A percentile compares a stretch with the other conserved stretches of the same genome.
phyloP scores from a whole-genome alignment of 2,797 vertebrate species.

The Trachurus trachurus region DNA sequence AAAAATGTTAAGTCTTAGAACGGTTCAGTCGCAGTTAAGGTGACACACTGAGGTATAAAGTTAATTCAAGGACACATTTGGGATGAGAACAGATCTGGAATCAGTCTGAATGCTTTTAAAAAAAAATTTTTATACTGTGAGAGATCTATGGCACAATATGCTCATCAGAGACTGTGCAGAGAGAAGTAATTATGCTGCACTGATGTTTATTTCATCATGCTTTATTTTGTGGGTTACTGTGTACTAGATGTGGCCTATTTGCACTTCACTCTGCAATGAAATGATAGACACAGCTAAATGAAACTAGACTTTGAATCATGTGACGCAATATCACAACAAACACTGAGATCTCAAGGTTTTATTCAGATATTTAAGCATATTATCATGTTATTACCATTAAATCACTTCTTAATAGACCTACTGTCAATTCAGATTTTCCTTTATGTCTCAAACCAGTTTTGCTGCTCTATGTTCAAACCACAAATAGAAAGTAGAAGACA shows the following conservation, averaged over 20 bases:
- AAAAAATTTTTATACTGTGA: neutral
- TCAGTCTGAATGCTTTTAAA: slow-evolving; percentile 10
- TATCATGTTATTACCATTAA: slow-evolving; percentile 3
- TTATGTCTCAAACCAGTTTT: slow-evolving; percentile 18
- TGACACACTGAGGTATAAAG: neutral
- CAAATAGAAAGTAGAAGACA: slow-evolving; percentile 6
- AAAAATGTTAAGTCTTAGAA: neutral
- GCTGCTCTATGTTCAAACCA: slow-evolving; percentile 9
- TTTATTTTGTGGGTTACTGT: neutral
- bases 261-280: neutral
- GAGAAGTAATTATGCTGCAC: neutral
- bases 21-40: neutral
- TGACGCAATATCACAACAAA: neutral
- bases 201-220: slow-evolving; percentile 22
- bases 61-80: neutral
- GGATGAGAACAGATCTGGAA: slow-evolving; percentile 21
- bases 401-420: slow-evolving; percentile 19
- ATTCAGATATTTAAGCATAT: slow-evolving; percentile 33
- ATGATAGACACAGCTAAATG: too few relatives aligned
- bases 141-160: neutral
- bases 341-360: slow-evolving; percentile 19
- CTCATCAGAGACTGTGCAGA: neutral
- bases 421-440: slow-evolving; percentile 20
- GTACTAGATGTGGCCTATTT: neutral
- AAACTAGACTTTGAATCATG: neutral